phyloP scores from a whole-genome alignment of 2,888 invertebrate genomes.

The Dendrolimus pini region DNA sequence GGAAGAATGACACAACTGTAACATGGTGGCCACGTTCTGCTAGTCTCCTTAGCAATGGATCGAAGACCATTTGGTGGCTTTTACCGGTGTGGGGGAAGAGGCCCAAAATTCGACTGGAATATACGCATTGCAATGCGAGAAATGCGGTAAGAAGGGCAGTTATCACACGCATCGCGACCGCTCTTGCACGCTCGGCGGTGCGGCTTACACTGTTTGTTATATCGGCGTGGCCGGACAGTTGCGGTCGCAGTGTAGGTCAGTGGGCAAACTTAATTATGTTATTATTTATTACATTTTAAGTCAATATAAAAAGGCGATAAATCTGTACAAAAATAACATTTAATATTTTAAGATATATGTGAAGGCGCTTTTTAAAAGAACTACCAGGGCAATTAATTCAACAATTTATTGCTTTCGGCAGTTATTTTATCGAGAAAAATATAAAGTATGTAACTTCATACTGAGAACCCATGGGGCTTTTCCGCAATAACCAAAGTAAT shows the following conservation, averaged over 20 bases:
- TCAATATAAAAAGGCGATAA: too few species aligned
- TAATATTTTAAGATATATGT: too few species aligned
- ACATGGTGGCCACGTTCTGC: slow-evolving; percentile 77
- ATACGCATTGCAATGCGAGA: slow-evolving; percentile 20
- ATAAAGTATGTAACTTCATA: too few species aligned
- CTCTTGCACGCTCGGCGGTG: slow-evolving; percentile 20
- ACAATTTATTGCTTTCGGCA: too few species aligned
- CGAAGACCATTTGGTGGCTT: slow-evolving; percentile 80
- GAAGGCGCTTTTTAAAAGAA: too few species aligned
- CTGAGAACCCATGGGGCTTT: too few species aligned
- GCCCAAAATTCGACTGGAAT: slow-evolving; percentile 70
- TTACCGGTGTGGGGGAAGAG: slow-evolving; percentile 77
- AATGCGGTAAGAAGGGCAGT: slow-evolving; percentile 24
- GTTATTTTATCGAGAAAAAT: too few species aligned
- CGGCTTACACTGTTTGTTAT: slow-evolving; percentile 20
- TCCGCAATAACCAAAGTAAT: too few species aligned
- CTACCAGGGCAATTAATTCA: too few species aligned
- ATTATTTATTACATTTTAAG: too few species aligned
- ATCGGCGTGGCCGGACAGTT: not conserved
- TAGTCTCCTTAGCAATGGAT: slow-evolving; percentile 70
- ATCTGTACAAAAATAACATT: too few species aligned
- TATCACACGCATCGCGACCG: slow-evolving; percentile 39
- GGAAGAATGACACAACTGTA: slow-evolving; percentile 78
- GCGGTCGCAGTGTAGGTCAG: not conserved
- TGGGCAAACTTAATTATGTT: not conserved